Evolutionary conservation across 2,888 invertebrate species (phyloP), one percentile per base, ranked within the genome.

Genomic region (Mesorhabditis spiculigera): DNA sequence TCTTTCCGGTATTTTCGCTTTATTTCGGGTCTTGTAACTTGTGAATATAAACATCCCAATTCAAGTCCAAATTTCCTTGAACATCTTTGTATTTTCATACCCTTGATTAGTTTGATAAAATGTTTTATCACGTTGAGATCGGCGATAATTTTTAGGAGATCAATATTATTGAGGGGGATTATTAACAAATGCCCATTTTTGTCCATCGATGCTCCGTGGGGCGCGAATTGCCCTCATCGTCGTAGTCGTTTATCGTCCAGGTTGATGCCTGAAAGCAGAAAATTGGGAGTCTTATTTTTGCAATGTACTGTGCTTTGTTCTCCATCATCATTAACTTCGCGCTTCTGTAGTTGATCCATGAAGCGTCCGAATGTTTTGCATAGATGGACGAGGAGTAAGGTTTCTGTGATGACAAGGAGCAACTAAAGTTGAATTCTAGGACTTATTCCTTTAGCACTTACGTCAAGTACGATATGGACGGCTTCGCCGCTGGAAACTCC

Each of bases 111-210:
- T 13, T 28, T 16, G n/a, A 6, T 6, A 63, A n/a, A 16, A 16
- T 63, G 8, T 63, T 63, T 13, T 8, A 8, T 13, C 63, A 16
- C n/a, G 6, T n/a, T 10, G 50, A 50, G 8, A 50, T 50, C 8
- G 13, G 50, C 50, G 8, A n/a, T 8, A n/a, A 63, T 63, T 63
- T 63, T 16, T 8, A 63, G 16, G 13, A 63, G 16, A 8, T 8
- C n/a, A n/a, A 50, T 10, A 50, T 50, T n/a, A 50, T 50, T 50
- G 58, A 50, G 58, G 58, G 58, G 58, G n/a, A 50, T 13, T n/a
- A 50, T 50, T n/a, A 50, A 50, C 58, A 50, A n/a, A 50, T 50
- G 58, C 58, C 58, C 58, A 50, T 50, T 50, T 50, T 50, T n/a
- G 58, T 50, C n/a, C 58, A n/a, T 50, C 58, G 8, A n/a, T 10